Evolutionary conservation across 37 sponge, comb jelly and placozoan species (phyloP), one percentile per base, ranked within the genome.

Genomic region (Diacarnus erythraeanus): DNA sequence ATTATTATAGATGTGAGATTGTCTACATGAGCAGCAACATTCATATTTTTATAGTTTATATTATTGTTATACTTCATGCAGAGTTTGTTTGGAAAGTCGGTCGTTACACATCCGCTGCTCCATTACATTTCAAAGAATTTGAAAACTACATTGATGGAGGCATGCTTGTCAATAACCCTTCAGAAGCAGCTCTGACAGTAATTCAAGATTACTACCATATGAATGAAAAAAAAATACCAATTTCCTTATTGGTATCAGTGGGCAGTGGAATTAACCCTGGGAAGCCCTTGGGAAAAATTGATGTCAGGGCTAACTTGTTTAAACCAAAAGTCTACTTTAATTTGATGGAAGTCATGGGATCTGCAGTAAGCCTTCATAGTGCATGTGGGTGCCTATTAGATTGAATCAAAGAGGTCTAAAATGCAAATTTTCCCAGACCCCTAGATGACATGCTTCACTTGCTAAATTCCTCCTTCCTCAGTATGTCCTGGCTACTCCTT

Each of bases 81-180:
- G 85, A 77, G 37, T 58, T 41, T 10, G 81, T 80, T 0, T 87
- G 87, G 87, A 87, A 75, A 58, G 87, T 80, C 33, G 87, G 81
- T 41, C 74, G 87, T 47, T 80, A 80, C 75, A 87, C 87, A 34
- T 80, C 81, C 38, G 87, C 87, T 57, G 81, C 69, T 75, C 81
- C 81, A 10, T 36, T 80, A 31, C 75, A 75, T 43, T 87, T 87
- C 81, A 75, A 54, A 25, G 75, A 80, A 26, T 66, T 44, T 39
- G 87, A 80, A 2, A 76, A 69, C 39, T 87, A 87, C 70, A 60
- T 87, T 35, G 87, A 87, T 80, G 87, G 87, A 30, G 87, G 87
- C 9, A 30, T 87, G 18, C 69, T 80, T 41, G 87, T 81, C 26
- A 76, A 80, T 44, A 87, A 87, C 60, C 87, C 87, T 22, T 27